Evolutionary conservation across 2,888 invertebrate genomes (phyloP).

Genomic region (Atethmia centrago): DNA sequence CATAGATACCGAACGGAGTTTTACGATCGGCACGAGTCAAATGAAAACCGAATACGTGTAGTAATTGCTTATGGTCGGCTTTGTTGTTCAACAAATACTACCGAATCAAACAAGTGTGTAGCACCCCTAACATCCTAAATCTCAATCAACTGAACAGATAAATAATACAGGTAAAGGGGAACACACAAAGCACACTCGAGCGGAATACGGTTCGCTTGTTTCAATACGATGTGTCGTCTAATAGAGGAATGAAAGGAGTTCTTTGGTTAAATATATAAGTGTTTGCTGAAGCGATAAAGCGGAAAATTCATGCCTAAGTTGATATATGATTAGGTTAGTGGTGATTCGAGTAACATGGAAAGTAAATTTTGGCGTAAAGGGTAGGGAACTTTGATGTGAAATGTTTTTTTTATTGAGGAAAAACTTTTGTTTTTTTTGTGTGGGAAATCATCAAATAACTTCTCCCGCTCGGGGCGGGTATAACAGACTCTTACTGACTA

Average conservation of each 20-base stretch:
- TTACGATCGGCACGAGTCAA: too few relatives aligned
- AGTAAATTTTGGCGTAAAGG: slow-evolving; percentile 16
- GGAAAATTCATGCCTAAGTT: slow-evolving; percentile 49
- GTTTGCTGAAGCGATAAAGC: slow-evolving; percentile 48
- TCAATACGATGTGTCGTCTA: slow-evolving; percentile 47
- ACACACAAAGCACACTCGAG: slow-evolving; percentile 36
- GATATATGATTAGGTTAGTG: slow-evolving; percentile 32
- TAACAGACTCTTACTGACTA: too few relatives aligned
- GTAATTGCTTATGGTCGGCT: neutral
- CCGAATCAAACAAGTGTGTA: neutral
- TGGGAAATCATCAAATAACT: too few relatives aligned
- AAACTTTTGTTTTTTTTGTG: too few relatives aligned
- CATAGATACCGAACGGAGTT: too few relatives aligned
- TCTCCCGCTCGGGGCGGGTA: too few relatives aligned
- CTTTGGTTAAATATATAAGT: slow-evolving; percentile 38
- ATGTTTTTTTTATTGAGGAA: neutral
- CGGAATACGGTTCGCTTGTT: slow-evolving; percentile 31
- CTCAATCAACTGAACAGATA: slow-evolving; percentile 44
- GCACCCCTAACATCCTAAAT: neutral
- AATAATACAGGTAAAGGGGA: slow-evolving; percentile 29
- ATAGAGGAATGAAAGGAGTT: slow-evolving; percentile 41
- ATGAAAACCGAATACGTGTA: neutral
- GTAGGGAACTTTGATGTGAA: slow-evolving; percentile 13
- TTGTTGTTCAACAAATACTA: neutral
- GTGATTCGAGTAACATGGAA: slow-evolving; percentile 30